A percentile compares a stretch with the other conserved stretches of the same genome.
Conservation (phyloP, 2,888 invertebrate species). For the Tigriopus californicus region DNA sequence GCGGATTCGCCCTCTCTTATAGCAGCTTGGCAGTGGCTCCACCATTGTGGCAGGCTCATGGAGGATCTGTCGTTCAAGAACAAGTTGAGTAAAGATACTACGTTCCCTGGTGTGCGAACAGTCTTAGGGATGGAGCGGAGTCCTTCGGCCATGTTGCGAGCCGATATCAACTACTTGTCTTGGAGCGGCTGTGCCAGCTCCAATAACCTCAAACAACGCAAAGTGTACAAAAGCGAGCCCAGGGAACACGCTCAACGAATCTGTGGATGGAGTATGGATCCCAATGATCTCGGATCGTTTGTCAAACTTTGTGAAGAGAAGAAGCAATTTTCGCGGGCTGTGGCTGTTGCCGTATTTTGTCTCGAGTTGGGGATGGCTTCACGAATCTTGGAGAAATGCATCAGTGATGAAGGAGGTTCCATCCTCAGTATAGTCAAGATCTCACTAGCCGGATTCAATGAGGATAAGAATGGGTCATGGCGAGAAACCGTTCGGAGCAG, state of each 20-base stretch:
- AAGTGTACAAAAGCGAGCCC: conserved; percentile 41
- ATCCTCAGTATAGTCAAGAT: conserved; percentile 7
- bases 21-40: neutral
- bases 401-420: conserved; percentile 24
- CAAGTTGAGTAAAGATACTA: neutral
- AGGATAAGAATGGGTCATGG: conserved; percentile 62
- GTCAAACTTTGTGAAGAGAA: conserved; percentile 44
- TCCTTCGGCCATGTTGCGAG: conserved; percentile 32
- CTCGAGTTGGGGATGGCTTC: conserved; percentile 64
- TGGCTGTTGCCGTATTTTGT: conserved; percentile 77
- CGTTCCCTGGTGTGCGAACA: neutral
- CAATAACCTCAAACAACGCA: neutral
- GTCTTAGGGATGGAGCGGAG: conserved; percentile 33
- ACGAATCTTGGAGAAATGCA: conserved; percentile 59
- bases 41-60: neutral
- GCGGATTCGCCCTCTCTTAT: too few relatives aligned
- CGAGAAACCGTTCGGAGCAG: conserved; percentile 50
- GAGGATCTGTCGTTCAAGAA: neutral
- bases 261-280: conserved; percentile 75
- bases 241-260: conserved; percentile 60
- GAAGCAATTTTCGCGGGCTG: conserved; percentile 58
- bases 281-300: conserved; percentile 38
- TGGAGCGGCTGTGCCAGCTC: conserved; percentile 36
- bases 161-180: conserved; percentile 40
- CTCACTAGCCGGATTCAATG: conserved; percentile 46